Base-by-base conservation (phyloP, 2,888 invertebrate species). In the Scelioninae gen. 1 region DNA sequence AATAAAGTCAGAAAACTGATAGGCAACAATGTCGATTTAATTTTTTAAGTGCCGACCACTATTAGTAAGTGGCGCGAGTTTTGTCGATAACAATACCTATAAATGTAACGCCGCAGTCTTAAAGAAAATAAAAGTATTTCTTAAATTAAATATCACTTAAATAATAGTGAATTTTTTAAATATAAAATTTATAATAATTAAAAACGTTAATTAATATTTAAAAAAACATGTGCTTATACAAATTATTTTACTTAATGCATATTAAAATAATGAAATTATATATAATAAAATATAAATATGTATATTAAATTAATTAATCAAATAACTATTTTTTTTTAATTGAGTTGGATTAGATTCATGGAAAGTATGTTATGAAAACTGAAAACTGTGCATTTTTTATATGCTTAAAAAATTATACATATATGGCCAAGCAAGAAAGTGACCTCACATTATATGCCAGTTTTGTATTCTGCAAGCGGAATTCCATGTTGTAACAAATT, bases 401-500 rank as follows among this genome's bases (percentile, higher is more conserved):
- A 47, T 65, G 56, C 75, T 56, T 11, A 8, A n/a, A 74, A 74
- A 63, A n/a, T n/a, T n/a, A n/a, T 23, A 23, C 4, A 65, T 40
- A 66, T 15, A 38, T 11, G 9, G 11, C 45, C 45, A 63, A 71
- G 55, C 38, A 72, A 77, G 77, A 82, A 77, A 82, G 77, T 74
- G 72, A 68, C 66, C 72, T 82, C 82, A 71, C 53, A 34, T 49
- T 23, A 23, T 68, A 58, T 55, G 45, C 47, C 65, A 40, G 72
- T 65, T 58, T 55, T 72, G 77, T 53, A 82, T 82, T 77, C 77
- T 56, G 56, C 60, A 32, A 66, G 68, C 68, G 77, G 72, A 68
- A 82, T 82, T 68, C 62, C 34, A 32, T 68, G 65, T 77, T 77
- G 68, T 56, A 82, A 77, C 55, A 47, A 72, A 82, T 77, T 77